phyloP scores from a whole-genome alignment of 2,888 invertebrate genomes.

The Eilema depressum region DNA sequence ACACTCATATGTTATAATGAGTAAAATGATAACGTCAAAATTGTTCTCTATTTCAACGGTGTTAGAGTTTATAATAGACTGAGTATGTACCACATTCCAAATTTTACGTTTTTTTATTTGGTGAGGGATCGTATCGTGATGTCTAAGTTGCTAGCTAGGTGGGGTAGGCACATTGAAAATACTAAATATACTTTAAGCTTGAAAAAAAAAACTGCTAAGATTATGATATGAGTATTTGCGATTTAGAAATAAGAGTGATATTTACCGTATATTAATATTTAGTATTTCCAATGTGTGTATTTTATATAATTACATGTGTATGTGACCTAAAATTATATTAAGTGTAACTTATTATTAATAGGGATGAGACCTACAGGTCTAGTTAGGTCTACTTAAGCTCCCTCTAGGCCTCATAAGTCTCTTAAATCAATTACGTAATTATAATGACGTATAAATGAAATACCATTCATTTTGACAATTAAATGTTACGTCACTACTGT shows the following conservation, averaged over 20 bases:
- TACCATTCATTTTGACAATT: conserved; percentile 44
- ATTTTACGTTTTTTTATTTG: conserved; percentile 35
- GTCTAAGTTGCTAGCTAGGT: conserved; percentile 51
- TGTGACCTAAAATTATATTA: conserved; percentile 51
- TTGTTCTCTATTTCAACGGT: conserved; percentile 23
- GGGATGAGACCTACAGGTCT: conserved; percentile 17
- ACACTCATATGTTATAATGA: background rate
- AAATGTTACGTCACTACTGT: conserved; percentile 24
- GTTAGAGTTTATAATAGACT: conserved; percentile 40
- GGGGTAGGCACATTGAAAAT: conserved; percentile 33
- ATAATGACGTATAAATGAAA: conserved; percentile 42
- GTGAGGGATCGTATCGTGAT: conserved; percentile 47
- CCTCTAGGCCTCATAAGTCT: conserved; percentile 11
- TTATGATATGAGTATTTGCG: conserved; percentile 12
- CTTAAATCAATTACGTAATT: conserved; percentile 49
- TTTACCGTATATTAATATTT: conserved; percentile 24
- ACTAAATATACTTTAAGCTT: conserved; percentile 27
- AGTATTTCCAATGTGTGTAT: conserved; percentile 28
- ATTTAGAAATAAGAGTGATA: background rate
- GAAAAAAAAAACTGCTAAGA: conserved; percentile 16
- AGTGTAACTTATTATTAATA: conserved; percentile 58
- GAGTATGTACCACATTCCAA: conserved; percentile 50
- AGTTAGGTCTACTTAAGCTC: background rate
- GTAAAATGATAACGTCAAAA: conserved; percentile 12
- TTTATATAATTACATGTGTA: conserved; percentile 50